Evolutionary conservation across 2,797 vertebrate genomes (phyloP), one percentile per base, ranked within the genome.

Genomic region (Hoplostethus atlanticus): DNA sequence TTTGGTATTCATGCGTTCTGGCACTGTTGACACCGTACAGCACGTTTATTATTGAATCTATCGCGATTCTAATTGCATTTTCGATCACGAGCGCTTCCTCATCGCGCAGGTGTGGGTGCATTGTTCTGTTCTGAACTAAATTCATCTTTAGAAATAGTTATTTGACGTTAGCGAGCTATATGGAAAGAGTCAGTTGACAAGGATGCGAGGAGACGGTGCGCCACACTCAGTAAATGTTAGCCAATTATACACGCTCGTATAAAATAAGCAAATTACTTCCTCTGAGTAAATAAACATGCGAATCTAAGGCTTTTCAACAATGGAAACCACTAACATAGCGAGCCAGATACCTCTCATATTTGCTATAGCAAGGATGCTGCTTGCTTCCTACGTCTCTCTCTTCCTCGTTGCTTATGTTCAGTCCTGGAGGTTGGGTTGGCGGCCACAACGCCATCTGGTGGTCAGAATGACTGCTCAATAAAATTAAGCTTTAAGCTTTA

Each of bases 41-140:
- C 28, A 93, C 91, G 78, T 92, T 92, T 0, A 92, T 21, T 0
- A 93, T 81, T 0, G 92, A 92, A 81, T 91, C 89, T 10, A 93
- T 74, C 6, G 92, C 91, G 9, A 91, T 46, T 0, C 90, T 63
- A 36, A 93, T 79, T 42, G 92, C 91, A 77, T 91, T 90, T 53
- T 93, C 92, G 65, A 93, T 81, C 67, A 92, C 78, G 0, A 67
- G 17, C 0, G 74, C 75, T 10, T 93, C 91, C 0, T 93, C 90
- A 17, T 91, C 90, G 7, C 82, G 86, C 25, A 93, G 65, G 11
- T 77, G 70, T 0, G 48, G 54, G 2, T 82, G 85, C 25, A 87
- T 31, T 42, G 17, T 60, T 5, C 60, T 51, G 61, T 56, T 83
- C 13, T 59, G 64, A 1, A 64, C n/a, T 48, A 84, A 9, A 72